Conservation (phyloP, 2,797 vertebrate species). For the Protosalanx chinensis region DNA sequence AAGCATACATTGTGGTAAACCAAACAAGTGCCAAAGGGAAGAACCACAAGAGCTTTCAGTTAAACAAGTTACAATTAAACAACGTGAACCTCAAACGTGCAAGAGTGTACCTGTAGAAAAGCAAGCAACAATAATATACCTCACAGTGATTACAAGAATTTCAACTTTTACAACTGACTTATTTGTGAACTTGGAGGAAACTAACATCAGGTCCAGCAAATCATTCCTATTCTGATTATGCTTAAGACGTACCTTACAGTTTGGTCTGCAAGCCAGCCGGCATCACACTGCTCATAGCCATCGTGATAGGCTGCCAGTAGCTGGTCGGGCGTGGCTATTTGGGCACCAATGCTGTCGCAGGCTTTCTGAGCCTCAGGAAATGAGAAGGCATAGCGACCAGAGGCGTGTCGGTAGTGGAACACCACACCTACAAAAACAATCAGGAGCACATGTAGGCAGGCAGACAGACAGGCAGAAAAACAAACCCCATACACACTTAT, state of each 20-base stretch:
- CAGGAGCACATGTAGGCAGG: conserved; percentile 19
- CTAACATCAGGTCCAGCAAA: too few species aligned
- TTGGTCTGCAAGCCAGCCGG: conserved; percentile 92
- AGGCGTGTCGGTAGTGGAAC: conserved; percentile 90
- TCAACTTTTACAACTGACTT: too few species aligned
- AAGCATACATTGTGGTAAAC: too few species aligned
- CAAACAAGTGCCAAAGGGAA: too few species aligned
- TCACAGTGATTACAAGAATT: too few species aligned
- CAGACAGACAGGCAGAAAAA: neutral
- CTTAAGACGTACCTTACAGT: conserved; percentile 58
- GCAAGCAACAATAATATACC: too few species aligned
- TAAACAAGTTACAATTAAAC: too few species aligned
- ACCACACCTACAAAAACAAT: conserved; percentile 82
- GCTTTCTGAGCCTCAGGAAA: conserved; percentile 81
- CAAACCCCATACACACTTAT: neutral
- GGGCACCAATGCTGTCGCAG: conserved; percentile 81
- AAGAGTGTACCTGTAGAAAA: too few species aligned
- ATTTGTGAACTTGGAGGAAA: too few species aligned
- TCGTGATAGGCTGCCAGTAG: conserved; percentile 87
- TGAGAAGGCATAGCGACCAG: conserved; percentile 84
- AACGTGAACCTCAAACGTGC: too few species aligned
- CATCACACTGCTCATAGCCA: conserved; percentile 93
- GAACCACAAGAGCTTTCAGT: too few species aligned
- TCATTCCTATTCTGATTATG: too few species aligned
- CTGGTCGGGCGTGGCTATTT: conserved; percentile 86